Evolutionary conservation across 2,888 invertebrate species (phyloP), one percentile per base, ranked within the genome.

Genomic region (Galeopsomyia nigrocyanea): DNA sequence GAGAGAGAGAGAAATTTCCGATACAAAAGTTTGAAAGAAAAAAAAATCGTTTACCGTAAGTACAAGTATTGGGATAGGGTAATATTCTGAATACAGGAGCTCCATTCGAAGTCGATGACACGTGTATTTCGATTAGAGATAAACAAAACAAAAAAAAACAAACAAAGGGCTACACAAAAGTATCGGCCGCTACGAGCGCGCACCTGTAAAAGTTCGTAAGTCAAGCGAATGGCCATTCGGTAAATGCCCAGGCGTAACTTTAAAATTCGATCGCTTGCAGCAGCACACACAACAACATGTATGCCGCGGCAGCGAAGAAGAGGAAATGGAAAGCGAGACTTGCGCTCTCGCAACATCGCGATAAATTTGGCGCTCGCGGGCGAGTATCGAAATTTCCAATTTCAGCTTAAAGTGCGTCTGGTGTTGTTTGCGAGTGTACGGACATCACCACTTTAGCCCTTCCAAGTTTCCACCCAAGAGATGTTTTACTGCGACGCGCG

Each of bases 341-440:
- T 13, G 5, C 26, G 17, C 21, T 1, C 39, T 50, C 47, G n/a
- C n/a, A 10, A 13, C 17, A 56, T 60, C n/a, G 56, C 55, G 55
- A 68, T 73, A 65, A 72, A 72, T 63, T 68, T 56, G 16, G 16
- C 39, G n/a, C 21, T 22, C 39, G 21, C 17, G 13, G 39, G 13
- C 26, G 55, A 31, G 58, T 55, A 68, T 68, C 26, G 49, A 68
- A 68, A 71, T 53, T 71, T 17, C 55, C 49, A 60, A 71, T 66
- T 71, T 71, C 53, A 60, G 60, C 65, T 71, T 65, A 58, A 65
- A 55, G 31, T 55, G 55, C 55, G 19, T 31, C 26, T 58, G 21
- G n/a, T 49, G 16, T 53, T 17, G 19, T 14, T 39, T 10, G 53
- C 21, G 39, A 39, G 39, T 47, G 47, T 31, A 49, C 49, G 47